phyloP scores from a whole-genome alignment of 2,113 vertebrate genomes.

The Isichthys henryi region DNA sequence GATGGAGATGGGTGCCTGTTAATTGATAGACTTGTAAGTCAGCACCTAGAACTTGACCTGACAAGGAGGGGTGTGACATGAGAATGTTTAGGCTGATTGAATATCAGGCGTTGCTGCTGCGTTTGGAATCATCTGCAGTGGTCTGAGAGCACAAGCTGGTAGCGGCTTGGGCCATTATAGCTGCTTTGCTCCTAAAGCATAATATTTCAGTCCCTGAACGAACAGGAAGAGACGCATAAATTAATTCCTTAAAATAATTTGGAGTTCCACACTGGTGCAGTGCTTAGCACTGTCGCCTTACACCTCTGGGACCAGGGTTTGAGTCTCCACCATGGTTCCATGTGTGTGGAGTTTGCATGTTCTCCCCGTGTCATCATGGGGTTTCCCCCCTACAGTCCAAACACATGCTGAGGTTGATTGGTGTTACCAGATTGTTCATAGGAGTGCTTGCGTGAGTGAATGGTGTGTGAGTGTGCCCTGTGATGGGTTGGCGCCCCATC shows the following conservation, averaged over 20 bases:
- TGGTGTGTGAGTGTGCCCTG: too few species aligned
- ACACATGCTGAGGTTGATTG: too few species aligned
- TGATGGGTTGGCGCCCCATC: too few species aligned
- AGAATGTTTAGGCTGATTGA: neutral
- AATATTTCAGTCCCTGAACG: neutral
- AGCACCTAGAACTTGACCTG: neutral
- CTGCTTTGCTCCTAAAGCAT: neutral
- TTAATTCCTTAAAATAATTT: neutral
- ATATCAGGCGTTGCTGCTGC: neutral
- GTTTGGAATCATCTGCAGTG: neutral
- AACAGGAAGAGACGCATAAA: neutral
- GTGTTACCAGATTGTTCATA: too few species aligned
- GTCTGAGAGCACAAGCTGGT: neutral
- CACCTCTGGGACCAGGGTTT: too few species aligned
- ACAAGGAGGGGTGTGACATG: neutral
- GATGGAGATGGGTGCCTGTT: neutral
- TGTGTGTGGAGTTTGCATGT: too few species aligned
- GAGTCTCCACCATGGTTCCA: too few species aligned
- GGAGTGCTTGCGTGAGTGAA: too few species aligned
- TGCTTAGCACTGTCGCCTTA: too few species aligned
- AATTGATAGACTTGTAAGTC: neutral
- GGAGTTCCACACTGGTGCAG: too few species aligned
- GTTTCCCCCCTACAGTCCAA: too few species aligned
- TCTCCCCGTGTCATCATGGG: too few species aligned
- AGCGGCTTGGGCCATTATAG: neutral